Base-by-base conservation (phyloP, 1,140 invertebrate genomes). In the Eriocheir sinensis region DNA sequence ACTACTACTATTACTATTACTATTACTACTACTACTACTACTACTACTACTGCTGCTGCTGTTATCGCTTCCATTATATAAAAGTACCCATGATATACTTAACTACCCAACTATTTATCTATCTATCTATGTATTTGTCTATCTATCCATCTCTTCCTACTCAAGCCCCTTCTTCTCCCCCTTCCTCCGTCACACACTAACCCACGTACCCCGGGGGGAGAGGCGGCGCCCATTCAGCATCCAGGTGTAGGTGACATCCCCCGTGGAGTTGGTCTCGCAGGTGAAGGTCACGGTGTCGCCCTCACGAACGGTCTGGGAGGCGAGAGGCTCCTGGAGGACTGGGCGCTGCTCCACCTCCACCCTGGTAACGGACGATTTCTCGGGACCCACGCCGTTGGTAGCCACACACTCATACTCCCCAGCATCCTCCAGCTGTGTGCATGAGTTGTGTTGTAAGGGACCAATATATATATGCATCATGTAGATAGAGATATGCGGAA, bases 201-300 rank as follows among this genome's bases (percentile, higher is more conserved):
- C 86, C 0, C 40, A 6, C 93, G 6, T 44, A 94, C 93, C 88
- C 36, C 41, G n/a, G 12, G n/a, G 12, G 12, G 40, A 38, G 0
- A 94, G 32, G 6, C 44, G n/a, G 17, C 93, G 88, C 8, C 93
- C 93, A n/a, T 94, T 94, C 32, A 90, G 48, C 88, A 94, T 81
- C 93, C 93, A 94, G 30, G 36, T 53, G 41, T 48, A 91, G 0
- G n/a, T 44, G 41, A 94, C 89, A 0, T 94, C 60, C 0, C 27
- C 41, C 0, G 89, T 94, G 2, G 89, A 81, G 9, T 94, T 85
- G 1, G 89, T 90, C 4, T 94, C 93, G n/a, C 95, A 95, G 34
- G 88, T 80, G 53, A 95, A 95, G 48, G 88, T 90, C 38, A 95
- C 90, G 12, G 48, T 94, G 36, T 89, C 72, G 32, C 95, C 95